Evolutionary conservation across 2,888 invertebrate species (phyloP), one percentile per base, ranked within the genome.

Genomic region (Pheosia gnoma): DNA sequence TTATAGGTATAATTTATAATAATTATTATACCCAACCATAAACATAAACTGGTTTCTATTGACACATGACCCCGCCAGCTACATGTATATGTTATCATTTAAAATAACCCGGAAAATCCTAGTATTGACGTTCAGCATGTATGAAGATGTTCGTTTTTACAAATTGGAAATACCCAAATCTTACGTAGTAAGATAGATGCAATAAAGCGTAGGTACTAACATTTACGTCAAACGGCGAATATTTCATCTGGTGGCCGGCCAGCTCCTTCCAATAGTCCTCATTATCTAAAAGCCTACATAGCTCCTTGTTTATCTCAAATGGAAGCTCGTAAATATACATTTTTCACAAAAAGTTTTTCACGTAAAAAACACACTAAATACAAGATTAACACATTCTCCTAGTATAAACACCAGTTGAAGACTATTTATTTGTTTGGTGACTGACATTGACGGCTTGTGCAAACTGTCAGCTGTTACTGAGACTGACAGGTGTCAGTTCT

Each of bases 261-360:
- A 98, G 88, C 77, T 96, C 96, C 81, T 96, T 95, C 98, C 98
- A 98, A 75, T 95, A 94, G 72, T 96, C 95, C 80, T 96, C 95
- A 70, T 95, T 94, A 82, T 98, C 98, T 59, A 98, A 91, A 71
- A 98, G 94, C 71, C 95, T 94, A 80, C 97, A 98, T 52, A 98
- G 81, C 75, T 96, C 95, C 65, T 94, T 95, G 63, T 96, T 94
- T 75, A 96, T 95, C 39, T 93, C 87, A 75, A 95, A 96, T 0
- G 97, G 97, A 59, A 98, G 88, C 69, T 97, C 94, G 82, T 97
- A 96, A 78, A 97, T 95, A 79, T 96, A 96, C 87, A 91, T 87
- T 75, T 76, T 75, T 67, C 11, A 39, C 51, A 25, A 25, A 59
- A 3, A 68, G 71, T 66, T 75, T 70, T 60, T n/a, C 65, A 61